phyloP scores from a whole-genome alignment of 2,113 vertebrate species.

The Cebus imitator region DNA sequence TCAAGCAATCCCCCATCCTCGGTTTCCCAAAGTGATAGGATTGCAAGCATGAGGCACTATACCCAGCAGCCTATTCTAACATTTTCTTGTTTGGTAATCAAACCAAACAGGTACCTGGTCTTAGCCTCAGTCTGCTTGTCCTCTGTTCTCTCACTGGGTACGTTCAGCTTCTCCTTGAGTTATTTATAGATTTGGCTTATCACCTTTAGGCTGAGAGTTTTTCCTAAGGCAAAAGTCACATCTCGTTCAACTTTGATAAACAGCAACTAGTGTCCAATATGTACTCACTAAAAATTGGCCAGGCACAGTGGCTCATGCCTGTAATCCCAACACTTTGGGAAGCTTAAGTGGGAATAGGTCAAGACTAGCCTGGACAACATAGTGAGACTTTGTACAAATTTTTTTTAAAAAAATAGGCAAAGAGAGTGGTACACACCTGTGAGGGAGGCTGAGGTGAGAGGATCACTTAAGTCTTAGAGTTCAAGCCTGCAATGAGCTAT shows the following conservation, averaged over 20 bases:
- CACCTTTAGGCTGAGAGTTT: not conserved
- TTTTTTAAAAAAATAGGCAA: not conserved
- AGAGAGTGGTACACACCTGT: not conserved
- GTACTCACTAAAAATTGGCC: conserved; percentile 38
- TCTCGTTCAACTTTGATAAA: conserved; percentile 25
- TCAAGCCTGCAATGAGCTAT: not conserved
- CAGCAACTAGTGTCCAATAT: not conserved
- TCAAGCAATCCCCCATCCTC: not conserved
- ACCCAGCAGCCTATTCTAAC: not conserved
- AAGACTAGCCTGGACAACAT: not conserved
- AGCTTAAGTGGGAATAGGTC: not conserved
- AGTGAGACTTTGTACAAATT: not conserved
- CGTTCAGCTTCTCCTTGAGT: conserved; percentile 14
- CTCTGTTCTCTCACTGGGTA: conserved; percentile 1
- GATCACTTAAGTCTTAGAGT: not conserved
- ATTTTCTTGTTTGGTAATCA: not conserved
- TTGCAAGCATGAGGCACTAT: not conserved
- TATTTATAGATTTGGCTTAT: not conserved
- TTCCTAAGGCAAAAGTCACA: not conserved
- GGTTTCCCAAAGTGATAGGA: not conserved
- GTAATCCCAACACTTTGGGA: not conserved
- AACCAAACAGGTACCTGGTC: not conserved
- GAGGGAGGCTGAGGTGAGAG: not conserved
- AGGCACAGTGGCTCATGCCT: not conserved
- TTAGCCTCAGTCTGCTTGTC: not conserved